These are phyloP conservation scores for Dromococcyx pavoninus DNA, from an alignment of 2,797 vertebrate species.

Conservation along the genomic window DNA sequence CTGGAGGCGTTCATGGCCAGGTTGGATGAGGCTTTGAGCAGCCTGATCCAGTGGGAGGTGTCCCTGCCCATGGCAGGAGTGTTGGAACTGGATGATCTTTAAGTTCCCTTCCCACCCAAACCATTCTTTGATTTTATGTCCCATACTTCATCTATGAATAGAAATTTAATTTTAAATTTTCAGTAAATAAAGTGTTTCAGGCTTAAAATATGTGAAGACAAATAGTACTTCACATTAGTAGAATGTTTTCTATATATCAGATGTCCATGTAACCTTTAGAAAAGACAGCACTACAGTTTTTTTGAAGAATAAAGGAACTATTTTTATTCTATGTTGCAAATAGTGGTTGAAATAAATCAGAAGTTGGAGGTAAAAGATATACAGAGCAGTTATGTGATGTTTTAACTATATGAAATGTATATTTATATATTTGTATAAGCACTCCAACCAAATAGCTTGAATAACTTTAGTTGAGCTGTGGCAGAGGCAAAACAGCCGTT, in stretches of 20 bases:
- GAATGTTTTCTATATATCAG: neutral
- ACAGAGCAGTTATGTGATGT: neutral
- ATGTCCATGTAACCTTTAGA: neutral
- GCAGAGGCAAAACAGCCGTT: neutral
- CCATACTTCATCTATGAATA: neutral
- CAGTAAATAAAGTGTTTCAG: neutral
- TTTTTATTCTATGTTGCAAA: neutral
- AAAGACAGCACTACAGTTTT: neutral
- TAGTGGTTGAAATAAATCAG: neutral
- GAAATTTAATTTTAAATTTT: neutral
- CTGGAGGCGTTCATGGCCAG: no score
- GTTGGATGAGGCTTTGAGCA: no score
- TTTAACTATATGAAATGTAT: neutral
- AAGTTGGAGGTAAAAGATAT: neutral
- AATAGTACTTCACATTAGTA: neutral
- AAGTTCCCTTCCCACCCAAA: no score
- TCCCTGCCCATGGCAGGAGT: no score
- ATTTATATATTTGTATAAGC: neutral
- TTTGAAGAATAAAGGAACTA: neutral
- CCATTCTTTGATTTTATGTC: neutral
- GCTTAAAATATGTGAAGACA: neutral
- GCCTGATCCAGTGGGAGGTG: no score
- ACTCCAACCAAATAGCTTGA: neutral
- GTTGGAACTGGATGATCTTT: no score
- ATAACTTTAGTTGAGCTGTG: neutral